Base-by-base conservation (phyloP, 1,140 invertebrate species). In the Ooceraea biroi region DNA sequence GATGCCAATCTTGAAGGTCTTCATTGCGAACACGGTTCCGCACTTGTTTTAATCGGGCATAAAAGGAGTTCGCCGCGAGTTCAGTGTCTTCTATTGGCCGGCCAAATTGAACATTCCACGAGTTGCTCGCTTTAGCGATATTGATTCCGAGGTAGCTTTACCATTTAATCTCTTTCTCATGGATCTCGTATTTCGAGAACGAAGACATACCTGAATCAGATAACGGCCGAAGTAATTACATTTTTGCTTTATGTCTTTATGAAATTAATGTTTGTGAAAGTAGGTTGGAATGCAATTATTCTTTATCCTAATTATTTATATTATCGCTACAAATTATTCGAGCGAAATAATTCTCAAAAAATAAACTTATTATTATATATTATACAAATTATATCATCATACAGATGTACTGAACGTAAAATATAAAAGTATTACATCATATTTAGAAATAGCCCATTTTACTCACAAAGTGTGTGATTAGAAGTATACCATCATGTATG, bases 31-130 rank as follows among this genome's bases (percentile, higher is more conserved):
- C 89, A 91, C 65, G 89, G 83, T 73, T 91, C 85, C 88, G 91
- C 90, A 91, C 91, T 91, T 84, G 85, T 87, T 91, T 91, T 90
- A 91, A 91, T 91, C 89, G 89, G 85, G 83, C 82, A 88, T 87
- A 69, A 80, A 69, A 71, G 76, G 65, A 86, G 84, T 72, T 80
- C 52, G 48, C 22, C 44, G 68, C 12, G 44, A 52, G 60, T 52
- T 57, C 83, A 63, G 46, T 57, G 69, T 65, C 69, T 46, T 25
- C 63, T 76, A 72, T 80, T 50, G 71, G 58, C 60, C 36, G 60
- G 55, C 52, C 55, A 83, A 83, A 87, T 88, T 83, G 74, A 71
- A 85, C 78, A 77, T 82, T 74, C 63, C 82, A 27, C 41, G 50
- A 19, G 46, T 68, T 55, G 48, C 50, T 83, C 73, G 44, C 50